These are phyloP conservation scores for Trialeurodes vaporariorum DNA, from an alignment of 1,140 invertebrate species.

Conservation along the genomic window DNA sequence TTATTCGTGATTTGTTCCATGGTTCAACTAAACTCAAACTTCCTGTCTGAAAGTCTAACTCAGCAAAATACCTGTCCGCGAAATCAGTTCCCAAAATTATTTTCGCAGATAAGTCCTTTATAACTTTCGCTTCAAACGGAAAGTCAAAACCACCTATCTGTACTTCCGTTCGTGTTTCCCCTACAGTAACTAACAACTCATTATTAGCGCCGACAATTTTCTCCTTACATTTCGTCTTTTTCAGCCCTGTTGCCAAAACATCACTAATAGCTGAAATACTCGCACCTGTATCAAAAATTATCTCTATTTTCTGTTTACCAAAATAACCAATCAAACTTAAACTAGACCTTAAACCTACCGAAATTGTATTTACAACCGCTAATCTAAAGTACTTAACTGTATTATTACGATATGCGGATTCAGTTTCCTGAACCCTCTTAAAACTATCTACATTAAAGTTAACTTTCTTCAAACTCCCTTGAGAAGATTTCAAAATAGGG, in stretches of 20 bases:
- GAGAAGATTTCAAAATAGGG: neutral
- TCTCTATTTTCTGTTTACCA: neutral
- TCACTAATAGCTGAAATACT: neutral
- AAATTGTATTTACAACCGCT: neutral
- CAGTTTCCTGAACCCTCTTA: neutral
- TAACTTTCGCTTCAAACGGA: neutral
- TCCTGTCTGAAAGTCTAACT: neutral
- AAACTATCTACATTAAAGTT: neutral
- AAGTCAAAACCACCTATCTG: neutral
- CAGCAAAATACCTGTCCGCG: neutral
- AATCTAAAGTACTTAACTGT: neutral
- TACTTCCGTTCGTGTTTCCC: neutral
- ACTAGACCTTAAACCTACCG: neutral
- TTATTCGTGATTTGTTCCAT: neutral
- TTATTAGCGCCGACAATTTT: neutral
- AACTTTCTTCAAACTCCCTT: neutral
- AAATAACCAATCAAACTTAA: neutral
- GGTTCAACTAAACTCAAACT: neutral
- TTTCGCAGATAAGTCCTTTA: neutral
- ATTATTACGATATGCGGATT: neutral
- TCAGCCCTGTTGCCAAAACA: neutral
- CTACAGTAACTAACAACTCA: neutral
- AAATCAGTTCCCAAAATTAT: neutral
- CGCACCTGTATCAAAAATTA: neutral
- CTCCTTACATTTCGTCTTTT: neutral